Evolutionary conservation across 2,888 invertebrate genomes (phyloP), one percentile per base, ranked within the genome.

Genomic region (Sphaerolaimus hirsutus): DNA sequence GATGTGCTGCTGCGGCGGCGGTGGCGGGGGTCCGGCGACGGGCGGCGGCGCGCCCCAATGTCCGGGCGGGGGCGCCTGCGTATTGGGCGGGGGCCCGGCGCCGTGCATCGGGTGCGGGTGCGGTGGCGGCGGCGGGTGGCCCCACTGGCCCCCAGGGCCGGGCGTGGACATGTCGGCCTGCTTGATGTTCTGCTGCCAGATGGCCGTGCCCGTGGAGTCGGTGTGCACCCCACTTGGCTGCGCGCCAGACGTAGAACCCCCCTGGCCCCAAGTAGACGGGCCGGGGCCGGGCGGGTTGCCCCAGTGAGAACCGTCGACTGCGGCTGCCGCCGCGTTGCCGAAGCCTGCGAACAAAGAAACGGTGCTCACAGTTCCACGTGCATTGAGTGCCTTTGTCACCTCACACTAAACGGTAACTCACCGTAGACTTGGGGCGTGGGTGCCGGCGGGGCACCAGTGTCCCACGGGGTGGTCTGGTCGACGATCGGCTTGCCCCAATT

Each of bases 381-480:
- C 5, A 44, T 40, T n/a, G n/a, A n/a, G n/a, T n/a, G n/a, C n/a
- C n/a, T n/a, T n/a, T n/a, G n/a, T n/a, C n/a, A n/a, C n/a, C n/a
- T n/a, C n/a, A n/a, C n/a, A n/a, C n/a, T n/a, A n/a, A n/a, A n/a
- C n/a, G n/a, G n/a, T n/a, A n/a, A n/a, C n/a, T n/a, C n/a, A n/a
- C n/a, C n/a, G n/a, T n/a, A n/a, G n/a, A n/a, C n/a, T n/a, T n/a
- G n/a, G n/a, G n/a, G n/a, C n/a, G n/a, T n/a, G n/a, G n/a, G n/a
- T n/a, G n/a, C n/a, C n/a, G n/a, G n/a, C n/a, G n/a, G n/a, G n/a
- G n/a, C n/a, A n/a, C n/a, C n/a, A n/a, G n/a, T n/a, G 12, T 46
- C 41, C 47, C 47, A 47, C 3, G 47, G 47, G 2, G 47, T 47
- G 2, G 38, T 44, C 38, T 47, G 47, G n/a, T 47, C 44, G 21